phyloP scores from a whole-genome alignment of 2,888 invertebrate species.

The Polydesmus complanatus region DNA sequence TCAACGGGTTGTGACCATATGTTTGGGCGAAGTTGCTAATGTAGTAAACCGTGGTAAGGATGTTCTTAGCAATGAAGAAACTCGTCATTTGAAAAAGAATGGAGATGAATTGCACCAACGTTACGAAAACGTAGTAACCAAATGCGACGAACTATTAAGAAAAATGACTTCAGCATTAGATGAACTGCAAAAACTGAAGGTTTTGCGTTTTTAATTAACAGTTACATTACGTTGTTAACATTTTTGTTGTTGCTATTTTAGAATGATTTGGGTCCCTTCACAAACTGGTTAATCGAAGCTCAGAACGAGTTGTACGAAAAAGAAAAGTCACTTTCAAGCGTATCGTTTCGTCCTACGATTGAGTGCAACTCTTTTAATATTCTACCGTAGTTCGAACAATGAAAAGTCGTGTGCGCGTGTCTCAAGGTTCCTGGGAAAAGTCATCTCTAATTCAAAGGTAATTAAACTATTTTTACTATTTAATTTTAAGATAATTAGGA shows the following conservation, averaged over 20 bases:
- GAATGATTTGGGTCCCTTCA: slow-evolving; percentile 59
- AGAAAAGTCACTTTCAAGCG: slow-evolving; percentile 62
- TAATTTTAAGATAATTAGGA: too few species aligned
- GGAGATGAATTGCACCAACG: slow-evolving; percentile 68
- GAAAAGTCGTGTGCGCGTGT: too few species aligned
- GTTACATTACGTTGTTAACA: not conserved
- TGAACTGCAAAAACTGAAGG: slow-evolving; percentile 69
- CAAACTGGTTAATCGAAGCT: slow-evolving; percentile 69
- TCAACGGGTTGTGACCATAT: slow-evolving; percentile 65
- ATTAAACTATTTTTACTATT: too few species aligned
- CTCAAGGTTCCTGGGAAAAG: too few species aligned
- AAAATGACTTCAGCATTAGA: slow-evolving; percentile 65
- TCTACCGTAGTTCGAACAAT: too few species aligned
- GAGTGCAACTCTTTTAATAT: too few species aligned
- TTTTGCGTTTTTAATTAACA: not conserved
- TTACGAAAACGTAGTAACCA: slow-evolving; percentile 65
- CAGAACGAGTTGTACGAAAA: slow-evolving; percentile 67
- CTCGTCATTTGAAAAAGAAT: slow-evolving; percentile 70
- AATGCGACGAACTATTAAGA: slow-evolving; percentile 60
- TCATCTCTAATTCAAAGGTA: too few species aligned
- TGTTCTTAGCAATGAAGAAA: slow-evolving; percentile 81
- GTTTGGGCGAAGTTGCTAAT: slow-evolving; percentile 78
- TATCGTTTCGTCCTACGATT: too few species aligned
- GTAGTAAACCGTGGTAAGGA: slow-evolving; percentile 79
- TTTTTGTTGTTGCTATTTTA: slow-evolving; percentile 15